These are phyloP conservation scores for Ganaspis sp. DNA, from an alignment of 1,140 invertebrate genomes.

Conservation along the genomic window DNA sequence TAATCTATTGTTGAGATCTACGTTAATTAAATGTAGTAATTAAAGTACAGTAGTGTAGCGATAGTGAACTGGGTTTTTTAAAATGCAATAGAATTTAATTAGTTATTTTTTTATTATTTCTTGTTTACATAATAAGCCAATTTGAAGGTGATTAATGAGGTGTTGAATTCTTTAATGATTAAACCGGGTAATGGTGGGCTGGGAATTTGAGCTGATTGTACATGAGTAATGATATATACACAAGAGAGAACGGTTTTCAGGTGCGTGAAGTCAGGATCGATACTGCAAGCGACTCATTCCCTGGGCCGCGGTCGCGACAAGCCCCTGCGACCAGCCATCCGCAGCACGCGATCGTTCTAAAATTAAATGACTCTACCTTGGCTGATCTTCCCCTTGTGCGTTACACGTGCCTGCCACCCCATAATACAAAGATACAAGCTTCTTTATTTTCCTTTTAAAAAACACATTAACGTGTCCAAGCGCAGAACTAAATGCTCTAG, in stretches of 20 bases:
- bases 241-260: constrained; percentile 46
- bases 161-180: too few species aligned
- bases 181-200: neutral
- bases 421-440: neutral
- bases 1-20: too few species aligned
- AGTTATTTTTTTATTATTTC: too few species aligned
- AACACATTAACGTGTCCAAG: too few species aligned
- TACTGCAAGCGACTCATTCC: constrained; percentile 52
- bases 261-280: constrained; percentile 56
- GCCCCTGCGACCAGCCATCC: constrained; percentile 48
- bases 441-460: too few species aligned
- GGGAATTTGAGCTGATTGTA: neutral
- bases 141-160: too few species aligned
- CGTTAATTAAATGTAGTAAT: too few species aligned
- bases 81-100: too few species aligned
- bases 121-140: too few species aligned
- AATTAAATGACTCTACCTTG: constrained; percentile 48
- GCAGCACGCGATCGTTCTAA: constrained; percentile 52
- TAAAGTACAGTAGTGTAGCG: too few species aligned
- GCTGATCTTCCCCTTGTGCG: constrained; percentile 6
- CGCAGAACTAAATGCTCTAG: too few species aligned
- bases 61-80: too few species aligned
- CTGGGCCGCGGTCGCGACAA: constrained; percentile 47
- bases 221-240: constrained; percentile 12
- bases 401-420: constrained; percentile 19